A percentile compares a stretch with the other conserved stretches of the same genome.
phyloP scores from a whole-genome alignment of 2,113 vertebrate species.

The Octodon degus region DNA sequence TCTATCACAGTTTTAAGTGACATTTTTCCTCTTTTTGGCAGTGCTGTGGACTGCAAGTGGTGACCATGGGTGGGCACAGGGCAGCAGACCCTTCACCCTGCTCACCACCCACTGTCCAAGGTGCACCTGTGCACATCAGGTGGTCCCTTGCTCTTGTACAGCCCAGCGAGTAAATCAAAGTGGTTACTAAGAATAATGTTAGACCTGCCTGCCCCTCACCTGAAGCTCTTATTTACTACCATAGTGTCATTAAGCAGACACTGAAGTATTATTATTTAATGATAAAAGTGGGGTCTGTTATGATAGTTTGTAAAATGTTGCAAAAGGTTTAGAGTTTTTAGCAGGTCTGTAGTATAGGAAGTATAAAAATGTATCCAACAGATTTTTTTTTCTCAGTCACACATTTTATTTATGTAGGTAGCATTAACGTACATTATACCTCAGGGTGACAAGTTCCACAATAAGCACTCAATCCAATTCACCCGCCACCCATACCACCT shows the following conservation, averaged over 20 bases:
- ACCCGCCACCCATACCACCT: neutral
- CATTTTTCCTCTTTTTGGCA: neutral
- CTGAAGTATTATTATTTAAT: neutral
- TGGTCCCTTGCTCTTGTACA: neutral
- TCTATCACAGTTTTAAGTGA: neutral
- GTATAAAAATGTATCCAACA: neutral
- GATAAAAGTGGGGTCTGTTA: neutral
- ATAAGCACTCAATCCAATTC: constrained; percentile 61
- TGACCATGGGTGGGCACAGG: neutral
- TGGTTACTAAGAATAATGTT: neutral
- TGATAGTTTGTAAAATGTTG: neutral
- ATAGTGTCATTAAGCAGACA: neutral
- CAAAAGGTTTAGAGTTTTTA: neutral
- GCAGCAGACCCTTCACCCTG: neutral
- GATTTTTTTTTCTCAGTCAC: no score
- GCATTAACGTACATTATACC: constrained; percentile 27
- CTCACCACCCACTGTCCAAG: neutral
- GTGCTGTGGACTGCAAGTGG: neutral
- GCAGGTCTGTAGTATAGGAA: neutral
- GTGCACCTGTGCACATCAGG: neutral
- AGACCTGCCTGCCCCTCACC: neutral
- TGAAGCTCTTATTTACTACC: neutral
- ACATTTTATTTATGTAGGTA: constrained; percentile 61
- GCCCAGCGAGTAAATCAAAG: neutral
- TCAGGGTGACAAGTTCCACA: constrained; percentile 71